Base-by-base conservation (phyloP, 2,888 invertebrate genomes). In the Melanostoma scalare region DNA sequence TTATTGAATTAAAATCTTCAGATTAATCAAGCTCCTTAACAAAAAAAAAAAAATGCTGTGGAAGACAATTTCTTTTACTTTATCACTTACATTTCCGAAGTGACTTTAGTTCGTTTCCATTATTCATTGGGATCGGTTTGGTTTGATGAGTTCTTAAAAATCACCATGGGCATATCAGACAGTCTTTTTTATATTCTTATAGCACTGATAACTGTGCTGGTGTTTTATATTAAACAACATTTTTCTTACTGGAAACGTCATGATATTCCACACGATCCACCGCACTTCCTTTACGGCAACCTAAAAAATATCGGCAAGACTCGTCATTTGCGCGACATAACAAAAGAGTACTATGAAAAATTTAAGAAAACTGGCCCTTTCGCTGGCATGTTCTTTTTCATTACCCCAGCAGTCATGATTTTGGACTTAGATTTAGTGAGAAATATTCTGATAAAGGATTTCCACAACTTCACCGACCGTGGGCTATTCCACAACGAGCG, bases 391-490 rank as follows among this genome's bases (percentile, higher is more conserved):
- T 91, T 87, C 85, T 87, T 88, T 6, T 85, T 88, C 40, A 72
- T 88, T 0, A 87, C 86, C 6, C 90, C 91, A 0, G 86, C 87
- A 40, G 72, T 89, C 2, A n/a, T 91, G 38, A 82, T 89, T 9
- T 76, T 88, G 44, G 90, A 91, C 69, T 80, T 89, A 52, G 88
- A 91, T 8, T 85, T 90, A 33, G 86, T 90, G 3, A 88, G 86
- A 46, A 80, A 86, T 33, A 87, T 91, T 35, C 73, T 91, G 0
- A 75, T 86, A 3, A 88, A 85, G n/a, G 88, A 91, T 78, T 88
- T 89, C 0, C 86, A 87, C 4, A 76, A 87, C 53, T 91, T 91
- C 50, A 87, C 87, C 44, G 88, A 89, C 36, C 89, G 90, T 6
- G 90, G 89, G 0, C 72, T 90, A 1, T 90, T 89, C 56, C 72